These are phyloP conservation scores for Thymelicus lineola DNA, from an alignment of 2,888 invertebrate species.

Conservation along the genomic window DNA sequence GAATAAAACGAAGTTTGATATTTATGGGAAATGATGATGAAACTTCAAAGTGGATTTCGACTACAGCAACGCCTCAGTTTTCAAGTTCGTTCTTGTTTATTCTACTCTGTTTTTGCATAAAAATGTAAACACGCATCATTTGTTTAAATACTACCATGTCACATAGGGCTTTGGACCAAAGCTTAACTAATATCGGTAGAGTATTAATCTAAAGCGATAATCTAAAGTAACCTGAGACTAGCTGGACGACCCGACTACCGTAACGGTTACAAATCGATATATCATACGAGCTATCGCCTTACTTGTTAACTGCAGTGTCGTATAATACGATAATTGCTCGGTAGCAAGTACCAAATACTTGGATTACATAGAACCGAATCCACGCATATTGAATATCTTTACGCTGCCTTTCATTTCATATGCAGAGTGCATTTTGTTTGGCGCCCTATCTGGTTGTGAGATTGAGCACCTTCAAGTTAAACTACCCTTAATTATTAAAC, in stretches of 20 bases:
- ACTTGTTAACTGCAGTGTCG: conserved; percentile 23
- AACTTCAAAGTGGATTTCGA: no score
- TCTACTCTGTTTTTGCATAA: no score
- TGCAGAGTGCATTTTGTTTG: neutral
- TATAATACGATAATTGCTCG: conserved; percentile 33
- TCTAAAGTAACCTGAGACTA: neutral
- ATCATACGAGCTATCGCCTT: conserved; percentile 19
- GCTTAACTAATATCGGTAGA: no score
- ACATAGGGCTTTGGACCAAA: no score
- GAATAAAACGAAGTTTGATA: no score
- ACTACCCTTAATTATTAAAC: neutral
- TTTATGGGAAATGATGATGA: no score
- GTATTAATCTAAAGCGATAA: neutral
- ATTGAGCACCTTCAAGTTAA: neutral
- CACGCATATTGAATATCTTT: neutral
- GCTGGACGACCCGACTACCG: neutral
- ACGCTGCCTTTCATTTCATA: conserved; percentile 6
- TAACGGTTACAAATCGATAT: conserved; percentile 23
- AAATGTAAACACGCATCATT: no score
- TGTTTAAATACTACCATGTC: no score
- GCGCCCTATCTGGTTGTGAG: neutral
- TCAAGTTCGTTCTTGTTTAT: no score
- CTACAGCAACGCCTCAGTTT: no score
- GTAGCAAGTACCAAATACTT: conserved; percentile 20
- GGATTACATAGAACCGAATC: conserved; percentile 25